A percentile compares a stretch with the other conserved stretches of the same genome.
Conservation (phyloP, 2,888 invertebrate species). For the Ichneumon xanthorius region DNA sequence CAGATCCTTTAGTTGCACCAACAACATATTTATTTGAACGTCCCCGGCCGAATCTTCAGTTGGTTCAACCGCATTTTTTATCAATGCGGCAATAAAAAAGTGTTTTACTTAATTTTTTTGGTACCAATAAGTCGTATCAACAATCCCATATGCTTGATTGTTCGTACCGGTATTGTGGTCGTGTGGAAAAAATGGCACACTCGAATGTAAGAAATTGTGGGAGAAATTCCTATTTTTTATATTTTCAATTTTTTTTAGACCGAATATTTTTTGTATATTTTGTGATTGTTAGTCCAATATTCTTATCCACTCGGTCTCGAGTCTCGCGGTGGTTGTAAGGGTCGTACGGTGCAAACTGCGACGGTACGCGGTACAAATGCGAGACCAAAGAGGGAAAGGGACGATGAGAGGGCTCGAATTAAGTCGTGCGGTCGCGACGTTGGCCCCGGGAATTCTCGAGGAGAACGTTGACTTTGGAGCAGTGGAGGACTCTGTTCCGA, state of each 20-base stretch:
- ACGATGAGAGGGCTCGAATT: slow-evolving; percentile 43
- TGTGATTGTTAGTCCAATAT: slow-evolving; percentile 32
- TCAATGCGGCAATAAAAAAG: too few species aligned
- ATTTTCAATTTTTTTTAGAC: not conserved
- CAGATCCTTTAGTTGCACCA: too few species aligned
- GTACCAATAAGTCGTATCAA: not conserved
- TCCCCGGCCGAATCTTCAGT: too few species aligned
- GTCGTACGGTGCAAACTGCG: slow-evolving; percentile 4
- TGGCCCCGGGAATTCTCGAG: slow-evolving; percentile 51
- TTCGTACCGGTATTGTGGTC: not conserved
- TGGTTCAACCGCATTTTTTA: too few species aligned
- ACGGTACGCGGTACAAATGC: slow-evolving; percentile 23
- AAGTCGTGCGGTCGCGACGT: slow-evolving; percentile 52
- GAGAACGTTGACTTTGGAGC: slow-evolving; percentile 50
- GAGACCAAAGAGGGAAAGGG: slow-evolving; percentile 36
- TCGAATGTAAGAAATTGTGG: not conserved
- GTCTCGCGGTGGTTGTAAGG: not conserved
- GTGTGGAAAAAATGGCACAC: not conserved
- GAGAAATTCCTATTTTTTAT: not conserved
- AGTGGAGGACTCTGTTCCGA: slow-evolving; percentile 25
- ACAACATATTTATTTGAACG: too few species aligned
- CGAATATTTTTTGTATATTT: not conserved
- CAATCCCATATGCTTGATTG: not conserved
- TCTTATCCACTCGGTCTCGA: slow-evolving; percentile 29
- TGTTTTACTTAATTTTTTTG: not conserved